These are phyloP conservation scores for Jordanella pulchra DNA, from an alignment of 2,797 vertebrate species.

Conservation along the genomic window DNA sequence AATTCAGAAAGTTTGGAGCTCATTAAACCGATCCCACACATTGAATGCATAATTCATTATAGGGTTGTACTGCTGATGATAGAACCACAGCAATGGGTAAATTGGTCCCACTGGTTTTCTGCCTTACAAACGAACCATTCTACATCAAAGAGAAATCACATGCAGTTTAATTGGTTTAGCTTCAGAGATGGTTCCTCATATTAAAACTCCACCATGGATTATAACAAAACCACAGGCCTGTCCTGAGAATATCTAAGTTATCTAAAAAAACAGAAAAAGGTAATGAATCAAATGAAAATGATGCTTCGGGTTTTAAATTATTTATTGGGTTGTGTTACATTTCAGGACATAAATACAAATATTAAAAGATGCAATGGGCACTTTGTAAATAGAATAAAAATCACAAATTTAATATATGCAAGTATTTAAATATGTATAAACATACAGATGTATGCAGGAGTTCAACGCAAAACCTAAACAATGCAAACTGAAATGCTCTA, in stretches of 20 bases:
- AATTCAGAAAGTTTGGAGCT: background rate
- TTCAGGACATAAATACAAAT: constrained; percentile 93
- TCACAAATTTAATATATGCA: constrained; percentile 79
- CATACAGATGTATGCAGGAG: constrained; percentile 74
- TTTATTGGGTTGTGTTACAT: constrained; percentile 94
- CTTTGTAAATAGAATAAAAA: constrained; percentile 75
- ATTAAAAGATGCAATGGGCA: constrained; percentile 91
- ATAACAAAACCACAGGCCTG: background rate
- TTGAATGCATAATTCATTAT: background rate
- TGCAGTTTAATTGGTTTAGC: background rate
- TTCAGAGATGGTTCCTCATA: background rate
- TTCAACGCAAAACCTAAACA: constrained; percentile 67
- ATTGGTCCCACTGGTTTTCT: background rate
- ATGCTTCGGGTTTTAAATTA: constrained; percentile 75
- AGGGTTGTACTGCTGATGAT: background rate
- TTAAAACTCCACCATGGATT: no score
- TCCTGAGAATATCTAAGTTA: background rate
- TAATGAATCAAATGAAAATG: no score
- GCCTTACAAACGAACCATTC: background rate
- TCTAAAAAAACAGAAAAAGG: no score
- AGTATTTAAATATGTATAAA: constrained; percentile 77
- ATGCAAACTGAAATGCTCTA: constrained; percentile 46
- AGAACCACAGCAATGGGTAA: background rate
- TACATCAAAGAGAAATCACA: background rate
- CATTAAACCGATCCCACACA: background rate